These are phyloP conservation scores for Hoplodrina blanda DNA, from an alignment of 2,888 invertebrate species.

Conservation along the genomic window DNA sequence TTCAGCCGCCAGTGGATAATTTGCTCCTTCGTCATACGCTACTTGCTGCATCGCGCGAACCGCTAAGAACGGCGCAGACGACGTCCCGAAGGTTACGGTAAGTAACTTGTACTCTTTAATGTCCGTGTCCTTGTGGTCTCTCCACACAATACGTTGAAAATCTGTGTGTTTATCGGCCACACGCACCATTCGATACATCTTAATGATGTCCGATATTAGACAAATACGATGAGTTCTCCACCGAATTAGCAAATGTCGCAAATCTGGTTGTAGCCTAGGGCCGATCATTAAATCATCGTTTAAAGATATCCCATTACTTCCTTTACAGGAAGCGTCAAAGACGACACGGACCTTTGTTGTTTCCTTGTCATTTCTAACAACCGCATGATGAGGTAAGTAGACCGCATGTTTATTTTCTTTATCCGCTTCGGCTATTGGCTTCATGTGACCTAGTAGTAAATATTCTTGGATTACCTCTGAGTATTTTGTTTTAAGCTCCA, in stretches of 20 bases:
- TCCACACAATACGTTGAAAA: background rate
- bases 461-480: background rate
- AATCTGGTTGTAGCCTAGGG: background rate
- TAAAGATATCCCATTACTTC: background rate
- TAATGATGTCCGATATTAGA: background rate
- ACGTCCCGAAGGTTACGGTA: background rate
- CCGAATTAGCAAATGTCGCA: background rate
- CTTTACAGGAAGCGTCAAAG: no score
- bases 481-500: background rate
- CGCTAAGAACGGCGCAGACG: background rate
- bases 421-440: background rate
- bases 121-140: background rate
- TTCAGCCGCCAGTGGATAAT: background rate
- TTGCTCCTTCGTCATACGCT: background rate
- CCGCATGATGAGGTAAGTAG: no score
- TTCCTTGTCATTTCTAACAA: no score
- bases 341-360: no score
- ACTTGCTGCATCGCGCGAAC: background rate
- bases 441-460: background rate
- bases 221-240: background rate
- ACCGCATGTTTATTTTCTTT: no score
- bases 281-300: background rate
- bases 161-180: no score
- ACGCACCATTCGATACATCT: background rate
- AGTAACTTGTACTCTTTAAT: background rate